These are phyloP conservation scores for Alviniconcha marisindica DNA, from an alignment of 1,140 invertebrate genomes.

Conservation along the genomic window DNA sequence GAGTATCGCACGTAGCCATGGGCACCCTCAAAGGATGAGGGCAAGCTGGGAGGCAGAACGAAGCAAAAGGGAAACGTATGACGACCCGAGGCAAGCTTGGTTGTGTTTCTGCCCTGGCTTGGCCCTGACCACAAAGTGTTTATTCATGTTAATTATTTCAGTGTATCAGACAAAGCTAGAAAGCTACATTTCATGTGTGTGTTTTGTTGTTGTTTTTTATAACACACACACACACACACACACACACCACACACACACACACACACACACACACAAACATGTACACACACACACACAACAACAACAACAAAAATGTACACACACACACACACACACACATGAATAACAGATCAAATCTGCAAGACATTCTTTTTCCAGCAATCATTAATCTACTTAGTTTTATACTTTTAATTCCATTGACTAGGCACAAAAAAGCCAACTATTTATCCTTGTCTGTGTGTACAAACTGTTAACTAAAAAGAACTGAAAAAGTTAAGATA, in stretches of 20 bases:
- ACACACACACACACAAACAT: slow-evolving; percentile 23
- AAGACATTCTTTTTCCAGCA: neutral
- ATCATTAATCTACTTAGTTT: too few relatives aligned
- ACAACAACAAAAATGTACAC: too few relatives aligned
- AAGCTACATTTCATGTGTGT: neutral
- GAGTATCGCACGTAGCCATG: slow-evolving; percentile 76
- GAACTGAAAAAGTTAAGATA: too few relatives aligned
- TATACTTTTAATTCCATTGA: too few relatives aligned
- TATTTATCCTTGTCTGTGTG: too few relatives aligned
- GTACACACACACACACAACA: neutral
- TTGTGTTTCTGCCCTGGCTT: slow-evolving; percentile 35
- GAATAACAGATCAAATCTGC: neutral
- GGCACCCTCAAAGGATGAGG: slow-evolving; percentile 76
- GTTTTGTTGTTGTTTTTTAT: neutral
- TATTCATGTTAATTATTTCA: too few relatives aligned
- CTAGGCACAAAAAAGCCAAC: too few relatives aligned
- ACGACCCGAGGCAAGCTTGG: slow-evolving; percentile 62
- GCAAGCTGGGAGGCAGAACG: slow-evolving; percentile 75
- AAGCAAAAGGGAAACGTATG: slow-evolving; percentile 77
- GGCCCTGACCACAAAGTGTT: slow-evolving; percentile 37
- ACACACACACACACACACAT: slow-evolving; percentile 1
- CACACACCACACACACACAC: neutral
- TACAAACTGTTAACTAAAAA: too few relatives aligned
- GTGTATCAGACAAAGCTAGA: too few relatives aligned
- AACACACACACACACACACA: slow-evolving; percentile 1